Conservation (phyloP, 2,888 invertebrate species). For the Salpingus planirostris region DNA sequence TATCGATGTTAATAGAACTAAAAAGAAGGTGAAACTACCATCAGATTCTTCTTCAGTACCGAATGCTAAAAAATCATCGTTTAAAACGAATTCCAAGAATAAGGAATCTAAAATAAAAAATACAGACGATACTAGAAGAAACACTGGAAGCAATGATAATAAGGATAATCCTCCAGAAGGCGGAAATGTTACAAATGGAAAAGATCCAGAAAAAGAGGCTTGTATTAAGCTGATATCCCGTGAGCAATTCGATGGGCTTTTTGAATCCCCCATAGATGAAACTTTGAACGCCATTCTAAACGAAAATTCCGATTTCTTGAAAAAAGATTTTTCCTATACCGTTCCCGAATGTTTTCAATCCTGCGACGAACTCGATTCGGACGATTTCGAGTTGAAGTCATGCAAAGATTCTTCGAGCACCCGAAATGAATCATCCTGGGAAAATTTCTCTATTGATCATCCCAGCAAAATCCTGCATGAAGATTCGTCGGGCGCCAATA, state of each 20-base stretch:
- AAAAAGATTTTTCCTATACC: constrained; percentile 12
- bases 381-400: no score
- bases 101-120: no score
- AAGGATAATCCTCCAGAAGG: constrained; percentile 1
- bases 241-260: constrained; percentile 4
- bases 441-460: background rate
- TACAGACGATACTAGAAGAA: no score
- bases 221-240: constrained; percentile 1
- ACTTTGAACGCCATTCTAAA: constrained; percentile 7
- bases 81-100: no score
- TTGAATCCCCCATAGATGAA: constrained; percentile 3
- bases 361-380: no score
- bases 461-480: background rate
- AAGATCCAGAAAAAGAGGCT: constrained; percentile 2
- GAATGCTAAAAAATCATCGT: no score
- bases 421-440: no score
- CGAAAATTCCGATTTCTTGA: constrained; percentile 9
- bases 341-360: no score
- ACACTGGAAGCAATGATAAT: background rate
- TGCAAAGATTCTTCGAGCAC: no score
- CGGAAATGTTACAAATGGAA: constrained; percentile 2
- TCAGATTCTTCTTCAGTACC: no score
- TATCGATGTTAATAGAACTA: no score
- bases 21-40: no score
- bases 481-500: background rate